phyloP scores from a whole-genome alignment of 2,888 invertebrate genomes.

The Lamellibrachia satsuma region DNA sequence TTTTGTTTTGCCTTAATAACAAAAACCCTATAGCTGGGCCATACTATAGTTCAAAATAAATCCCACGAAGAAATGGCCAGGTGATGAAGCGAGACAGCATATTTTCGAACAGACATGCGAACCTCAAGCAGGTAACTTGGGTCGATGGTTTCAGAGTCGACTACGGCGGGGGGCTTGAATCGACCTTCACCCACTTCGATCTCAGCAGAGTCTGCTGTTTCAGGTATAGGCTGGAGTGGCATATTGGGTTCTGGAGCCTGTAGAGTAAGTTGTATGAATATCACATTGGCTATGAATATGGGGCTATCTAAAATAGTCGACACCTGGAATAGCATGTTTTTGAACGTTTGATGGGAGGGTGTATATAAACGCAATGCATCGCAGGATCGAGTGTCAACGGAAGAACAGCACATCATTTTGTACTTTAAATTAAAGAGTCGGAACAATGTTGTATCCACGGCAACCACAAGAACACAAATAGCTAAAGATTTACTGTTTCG shows the following conservation, averaged over 20 bases:
- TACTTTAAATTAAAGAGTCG: no score
- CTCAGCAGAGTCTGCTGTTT: neutral
- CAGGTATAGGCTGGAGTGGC: slow-evolving; percentile 10
- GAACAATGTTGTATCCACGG: no score
- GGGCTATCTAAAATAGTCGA: no score
- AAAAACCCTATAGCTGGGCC: neutral
- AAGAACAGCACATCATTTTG: no score
- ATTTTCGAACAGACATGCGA: slow-evolving; percentile 5
- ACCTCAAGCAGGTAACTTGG: slow-evolving; percentile 17
- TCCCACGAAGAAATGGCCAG: neutral
- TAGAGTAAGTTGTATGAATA: neutral
- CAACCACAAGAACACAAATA: no score
- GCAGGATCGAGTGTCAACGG: no score
- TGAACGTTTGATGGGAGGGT: no score
- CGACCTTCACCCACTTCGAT: neutral
- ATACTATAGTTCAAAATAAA: neutral
- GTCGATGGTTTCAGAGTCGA: neutral
- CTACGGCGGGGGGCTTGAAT: neutral
- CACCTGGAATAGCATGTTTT: no score
- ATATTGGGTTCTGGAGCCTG: slow-evolving; percentile 12
- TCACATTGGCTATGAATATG: neutral
- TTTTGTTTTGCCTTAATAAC: neutral
- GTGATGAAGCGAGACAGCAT: neutral
- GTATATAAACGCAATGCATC: no score
- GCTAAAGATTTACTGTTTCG: no score